phyloP scores from a whole-genome alignment of 2,797 vertebrate species.

The Pogoniulus pusillus region DNA sequence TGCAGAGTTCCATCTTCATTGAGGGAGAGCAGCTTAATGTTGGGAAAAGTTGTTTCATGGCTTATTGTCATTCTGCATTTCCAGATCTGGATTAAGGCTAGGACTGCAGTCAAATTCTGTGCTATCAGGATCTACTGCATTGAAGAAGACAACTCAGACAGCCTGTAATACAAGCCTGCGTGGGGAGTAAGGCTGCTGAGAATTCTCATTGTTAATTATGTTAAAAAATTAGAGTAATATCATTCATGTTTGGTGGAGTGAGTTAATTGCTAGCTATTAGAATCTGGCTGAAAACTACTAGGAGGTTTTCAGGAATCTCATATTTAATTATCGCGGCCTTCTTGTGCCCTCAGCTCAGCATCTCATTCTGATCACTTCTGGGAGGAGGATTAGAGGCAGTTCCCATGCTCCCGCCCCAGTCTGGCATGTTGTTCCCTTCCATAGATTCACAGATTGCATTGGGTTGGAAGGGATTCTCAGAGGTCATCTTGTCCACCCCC shows the following conservation, averaged over 20 bases:
- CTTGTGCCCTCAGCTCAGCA: not conserved
- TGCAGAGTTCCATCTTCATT: slow-evolving; percentile 2
- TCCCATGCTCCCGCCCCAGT: fast-evolving
- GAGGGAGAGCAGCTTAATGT: not conserved
- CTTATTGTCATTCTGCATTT: not conserved
- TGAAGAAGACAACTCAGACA: not conserved
- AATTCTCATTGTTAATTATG: not conserved
- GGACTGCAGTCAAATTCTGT: not conserved
- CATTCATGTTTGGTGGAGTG: not conserved
- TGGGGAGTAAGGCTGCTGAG: not conserved
- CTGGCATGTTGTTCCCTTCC: no score
- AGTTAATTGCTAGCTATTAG: not conserved
- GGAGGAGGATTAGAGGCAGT: not conserved
- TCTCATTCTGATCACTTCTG: not conserved
- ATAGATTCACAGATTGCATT: no score
- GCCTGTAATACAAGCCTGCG: not conserved
- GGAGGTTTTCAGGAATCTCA: not conserved
- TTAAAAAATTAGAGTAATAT: not conserved
- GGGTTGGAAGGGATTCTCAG: no score
- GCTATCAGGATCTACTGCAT: not conserved
- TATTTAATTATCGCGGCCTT: not conserved
- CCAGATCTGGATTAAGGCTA: not conserved
- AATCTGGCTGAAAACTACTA: not conserved
- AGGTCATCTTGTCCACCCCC: no score
- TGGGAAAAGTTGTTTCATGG: not conserved